Conservation (phyloP, 2,797 vertebrate species). For the Adelosebastes latens region DNA sequence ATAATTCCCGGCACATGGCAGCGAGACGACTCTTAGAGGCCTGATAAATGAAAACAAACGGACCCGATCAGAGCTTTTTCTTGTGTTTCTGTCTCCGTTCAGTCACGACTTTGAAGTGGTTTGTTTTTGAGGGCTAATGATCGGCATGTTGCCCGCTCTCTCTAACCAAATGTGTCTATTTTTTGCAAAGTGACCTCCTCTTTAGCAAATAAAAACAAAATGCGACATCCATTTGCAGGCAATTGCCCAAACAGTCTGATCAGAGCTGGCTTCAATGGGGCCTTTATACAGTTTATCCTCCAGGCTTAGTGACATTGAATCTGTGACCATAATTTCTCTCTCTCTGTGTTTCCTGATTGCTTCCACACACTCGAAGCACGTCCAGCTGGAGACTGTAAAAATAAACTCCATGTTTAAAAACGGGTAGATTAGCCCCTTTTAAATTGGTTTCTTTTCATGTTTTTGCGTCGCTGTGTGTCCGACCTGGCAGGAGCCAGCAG, state of each 20-base stretch:
- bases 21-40: slow-evolving; percentile 12
- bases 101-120: slow-evolving; percentile 64
- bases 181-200: slow-evolving; percentile 47
- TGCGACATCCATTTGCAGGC: slow-evolving; percentile 53
- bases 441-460: slow-evolving; percentile 82
- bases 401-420: slow-evolving; percentile 82
- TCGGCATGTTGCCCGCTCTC: slow-evolving; percentile 40
- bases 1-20: slow-evolving; percentile 36
- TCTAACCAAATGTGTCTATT: slow-evolving; percentile 44
- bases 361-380: slow-evolving; percentile 71
- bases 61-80: neutral
- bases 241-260: slow-evolving; percentile 42
- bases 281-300: slow-evolving; percentile 59
- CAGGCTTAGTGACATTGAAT: slow-evolving; percentile 57
- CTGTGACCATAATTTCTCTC: slow-evolving; percentile 56
- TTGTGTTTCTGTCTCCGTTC: neutral
- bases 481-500: slow-evolving; percentile 55
- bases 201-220: slow-evolving; percentile 60
- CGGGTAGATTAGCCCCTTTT: slow-evolving; percentile 76
- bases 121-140: slow-evolving; percentile 55
- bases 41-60: slow-evolving; percentile 53
- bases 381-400: slow-evolving; percentile 86
- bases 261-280: slow-evolving; percentile 36
- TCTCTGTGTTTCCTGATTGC: slow-evolving; percentile 72
- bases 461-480: slow-evolving; percentile 60